Evolutionary conservation across 1,140 invertebrate species (phyloP).

Genomic region (Subanguina moxae): DNA sequence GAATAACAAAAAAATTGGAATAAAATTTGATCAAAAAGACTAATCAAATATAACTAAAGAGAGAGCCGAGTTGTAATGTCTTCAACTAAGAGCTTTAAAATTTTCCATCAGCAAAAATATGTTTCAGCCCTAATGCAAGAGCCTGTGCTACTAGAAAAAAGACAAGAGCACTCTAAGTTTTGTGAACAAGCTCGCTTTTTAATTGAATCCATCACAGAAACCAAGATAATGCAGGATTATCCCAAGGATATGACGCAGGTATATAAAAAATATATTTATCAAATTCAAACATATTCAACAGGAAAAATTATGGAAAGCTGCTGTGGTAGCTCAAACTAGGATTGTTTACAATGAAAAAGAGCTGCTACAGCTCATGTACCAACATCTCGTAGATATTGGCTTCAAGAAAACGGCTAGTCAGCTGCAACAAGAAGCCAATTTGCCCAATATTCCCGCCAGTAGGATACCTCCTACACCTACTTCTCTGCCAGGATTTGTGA

Average conservation of each 20-base stretch:
- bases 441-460: conserved; percentile 45
- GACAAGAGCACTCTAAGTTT: conserved; percentile 88
- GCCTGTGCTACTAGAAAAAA: conserved; percentile 88
- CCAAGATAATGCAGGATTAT: conserved; percentile 70
- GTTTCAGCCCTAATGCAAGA: conserved; percentile 81
- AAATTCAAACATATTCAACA: no score
- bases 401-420: conserved; percentile 38
- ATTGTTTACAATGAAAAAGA: conserved; percentile 89
- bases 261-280: no score
- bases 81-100: no score
- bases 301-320: conserved; percentile 63
- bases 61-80: no score
- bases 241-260: conserved; percentile 48
- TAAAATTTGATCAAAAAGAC: no score
- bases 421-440: conserved; percentile 46
- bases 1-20: background rate
- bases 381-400: conserved; percentile 77
- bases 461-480: conserved; percentile 34
- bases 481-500: conserved; percentile 36
- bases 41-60: no score
- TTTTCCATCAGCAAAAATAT: background rate
- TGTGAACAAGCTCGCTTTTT: conserved; percentile 88
- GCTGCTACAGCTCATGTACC: conserved; percentile 82
- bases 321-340: conserved; percentile 88
- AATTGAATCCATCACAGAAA: conserved; percentile 83